Evolutionary conservation across 2,797 vertebrate species (phyloP).

Genomic region (Meda fulgida): DNA sequence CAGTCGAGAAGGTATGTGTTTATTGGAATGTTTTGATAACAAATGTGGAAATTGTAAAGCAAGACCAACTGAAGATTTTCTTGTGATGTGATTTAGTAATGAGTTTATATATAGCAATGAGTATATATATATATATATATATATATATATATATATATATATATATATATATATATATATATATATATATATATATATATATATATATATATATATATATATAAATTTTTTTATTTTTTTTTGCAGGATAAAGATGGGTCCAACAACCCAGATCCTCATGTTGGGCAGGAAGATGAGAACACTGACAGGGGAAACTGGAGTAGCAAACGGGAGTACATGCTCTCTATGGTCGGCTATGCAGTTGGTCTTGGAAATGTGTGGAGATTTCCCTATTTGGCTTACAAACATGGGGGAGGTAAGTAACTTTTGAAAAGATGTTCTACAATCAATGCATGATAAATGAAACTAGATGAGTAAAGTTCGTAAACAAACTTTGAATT

Average conservation of each 20-base stretch:
- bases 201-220: no score
- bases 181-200: no score
- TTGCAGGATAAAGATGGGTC: constrained; percentile 40
- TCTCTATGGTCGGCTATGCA: constrained; percentile 93
- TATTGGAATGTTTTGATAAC: neutral
- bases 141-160: no score
- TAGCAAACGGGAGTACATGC: constrained; percentile 89
- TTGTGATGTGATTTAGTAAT: neutral
- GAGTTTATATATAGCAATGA: neutral
- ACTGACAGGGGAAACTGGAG: constrained; percentile 89
- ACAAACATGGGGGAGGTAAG: constrained; percentile 93
- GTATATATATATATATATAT: no score
- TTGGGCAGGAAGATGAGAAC: constrained; percentile 76
- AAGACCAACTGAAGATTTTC: neutral
- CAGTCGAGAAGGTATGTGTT: constrained; percentile 47
- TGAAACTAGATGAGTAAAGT: neutral
- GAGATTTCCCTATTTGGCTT: constrained; percentile 94
- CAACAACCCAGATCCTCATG: constrained; percentile 61
- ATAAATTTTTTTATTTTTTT: no score
- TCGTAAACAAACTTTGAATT: no score
- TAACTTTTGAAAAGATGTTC: neutral
- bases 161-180: no score
- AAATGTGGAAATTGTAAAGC: neutral
- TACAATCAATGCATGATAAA: neutral
- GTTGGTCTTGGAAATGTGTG: constrained; percentile 96